Percentiles rank a stretch among this genome's conserved stretches.
These are phyloP conservation scores for Melangyna quadrimaculata DNA, from an alignment of 2,888 invertebrate genomes.

Conservation along the genomic window DNA sequence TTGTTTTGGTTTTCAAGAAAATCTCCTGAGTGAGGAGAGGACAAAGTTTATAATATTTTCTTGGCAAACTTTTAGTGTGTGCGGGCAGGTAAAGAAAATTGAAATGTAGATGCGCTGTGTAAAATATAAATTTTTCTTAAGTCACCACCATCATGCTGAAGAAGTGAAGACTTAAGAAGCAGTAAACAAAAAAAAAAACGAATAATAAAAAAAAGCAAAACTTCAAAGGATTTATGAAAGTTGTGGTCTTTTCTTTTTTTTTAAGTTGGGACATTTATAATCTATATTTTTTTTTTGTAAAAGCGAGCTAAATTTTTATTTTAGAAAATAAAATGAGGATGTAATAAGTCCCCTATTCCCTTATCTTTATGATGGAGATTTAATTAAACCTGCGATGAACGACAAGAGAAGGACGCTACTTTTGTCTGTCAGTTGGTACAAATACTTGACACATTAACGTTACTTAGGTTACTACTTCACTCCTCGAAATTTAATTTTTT, in stretches of 20 bases:
- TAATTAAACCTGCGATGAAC: too few relatives aligned
- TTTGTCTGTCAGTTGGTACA: too few relatives aligned
- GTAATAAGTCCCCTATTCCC: too few relatives aligned
- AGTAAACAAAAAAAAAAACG: neutral
- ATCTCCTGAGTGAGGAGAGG: neutral
- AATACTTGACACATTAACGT: too few relatives aligned
- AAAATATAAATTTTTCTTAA: conserved; percentile 13
- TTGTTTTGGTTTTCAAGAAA: neutral
- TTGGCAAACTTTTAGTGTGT: conserved; percentile 5
- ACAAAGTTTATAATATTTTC: conserved; percentile 15
- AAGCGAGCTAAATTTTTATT: neutral
- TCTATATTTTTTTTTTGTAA: neutral
- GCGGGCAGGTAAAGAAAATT: neutral
- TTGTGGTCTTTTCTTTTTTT: neutral
- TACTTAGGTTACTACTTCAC: too few relatives aligned
- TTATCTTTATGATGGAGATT: too few relatives aligned
- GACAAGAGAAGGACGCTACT: too few relatives aligned
- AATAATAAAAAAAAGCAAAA: neutral
- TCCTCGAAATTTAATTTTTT: too few relatives aligned
- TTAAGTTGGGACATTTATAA: neutral
- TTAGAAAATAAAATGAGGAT: neutral
- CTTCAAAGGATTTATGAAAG: conserved; percentile 3
- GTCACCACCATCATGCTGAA: conserved; percentile 13
- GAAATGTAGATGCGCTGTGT: conserved; percentile 37
- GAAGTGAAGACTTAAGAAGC: neutral